Evolutionary conservation across 2,797 vertebrate genomes (phyloP).

Genomic region (Sebastiscus albofasciatus): DNA sequence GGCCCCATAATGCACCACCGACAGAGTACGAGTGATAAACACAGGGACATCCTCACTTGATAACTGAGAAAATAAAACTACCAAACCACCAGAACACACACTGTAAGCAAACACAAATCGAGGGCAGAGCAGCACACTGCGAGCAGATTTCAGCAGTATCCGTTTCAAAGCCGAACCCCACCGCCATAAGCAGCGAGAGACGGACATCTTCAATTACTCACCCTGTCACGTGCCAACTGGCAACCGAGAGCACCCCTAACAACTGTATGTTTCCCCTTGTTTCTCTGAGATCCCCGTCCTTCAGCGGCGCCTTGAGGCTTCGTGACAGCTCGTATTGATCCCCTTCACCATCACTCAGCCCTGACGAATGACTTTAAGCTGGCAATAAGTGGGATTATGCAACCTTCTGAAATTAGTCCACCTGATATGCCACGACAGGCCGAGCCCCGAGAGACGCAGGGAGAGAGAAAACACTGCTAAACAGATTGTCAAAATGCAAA

Average conservation of each 20-base stretch:
- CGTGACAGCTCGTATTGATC: constrained; percentile 77
- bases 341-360: constrained; percentile 77
- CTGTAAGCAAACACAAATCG: constrained; percentile 33
- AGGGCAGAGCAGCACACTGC: constrained; percentile 47
- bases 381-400: constrained; percentile 76
- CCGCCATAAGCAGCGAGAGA: constrained; percentile 47
- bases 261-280: constrained; percentile 75
- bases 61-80: constrained; percentile 31
- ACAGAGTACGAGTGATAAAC: constrained; percentile 12
- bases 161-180: constrained; percentile 60
- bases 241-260: constrained; percentile 61
- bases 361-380: constrained; percentile 74
- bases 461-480: constrained; percentile 41
- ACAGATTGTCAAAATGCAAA: constrained; percentile 49
- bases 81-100: constrained; percentile 37
- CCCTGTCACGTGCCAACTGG: constrained; percentile 69
- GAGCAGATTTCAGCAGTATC: constrained; percentile 44
- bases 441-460: constrained; percentile 26
- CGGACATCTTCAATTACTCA: constrained; percentile 70
- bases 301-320: constrained; percentile 62
- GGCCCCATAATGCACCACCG: not conserved
- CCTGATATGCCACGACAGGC: constrained; percentile 64
- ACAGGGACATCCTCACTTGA: constrained; percentile 17
- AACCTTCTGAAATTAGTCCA: constrained; percentile 70
- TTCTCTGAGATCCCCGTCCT: constrained; percentile 66